Base-by-base conservation (phyloP, 53 echinoderm and acorn worm species). In the Arbacia lixula region DNA sequence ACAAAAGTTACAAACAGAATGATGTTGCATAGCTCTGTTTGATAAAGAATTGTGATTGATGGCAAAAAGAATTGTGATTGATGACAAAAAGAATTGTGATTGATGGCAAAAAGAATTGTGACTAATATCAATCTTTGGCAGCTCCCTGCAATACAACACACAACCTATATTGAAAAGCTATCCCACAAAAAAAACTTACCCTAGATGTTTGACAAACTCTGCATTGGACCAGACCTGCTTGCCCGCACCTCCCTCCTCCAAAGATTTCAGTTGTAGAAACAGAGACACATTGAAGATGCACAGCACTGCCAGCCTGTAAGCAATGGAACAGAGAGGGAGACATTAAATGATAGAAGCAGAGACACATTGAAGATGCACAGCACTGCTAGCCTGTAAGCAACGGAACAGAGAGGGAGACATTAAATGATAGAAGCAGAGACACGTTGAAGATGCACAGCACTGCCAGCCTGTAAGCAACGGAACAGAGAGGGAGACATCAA, bases 281-380 rank as follows among this genome's bases (percentile, higher is more conserved):
- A 95, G 72, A 19, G 90, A 88, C 38, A 95, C 71, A 68, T 95
- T 95, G 67, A 95, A 91, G 51, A 95, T 29, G 43, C 88, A 82
- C 72, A 95, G 53, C 40, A 90, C 36, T 28, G 88, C 83, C 63
- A 95, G 86, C 30, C 95, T 95, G 86, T 55, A 25, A 60, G 1
- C 6, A 53, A 43, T 53, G 35, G 21, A 20, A 57, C 58, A 57
- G n/a, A 57, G n/a, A 12, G n/a, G 22, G n/a, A 5, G n/a, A 57
- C 22, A 21, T 12, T 19, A 21, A 10, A 46, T 8, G 14, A 46
- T 46, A 46, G 46, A n/a, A n/a, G n/a, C n/a, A n/a, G n/a, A n/a
- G n/a, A n/a, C n/a, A 94, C 60, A 64, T 94, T 94, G 56, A 94
- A 88, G 33, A 94, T 30, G 37, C 85, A 71, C 77, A 94, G 56